Evolutionary conservation across 92 coral and sea anemone species (phyloP), one percentile per base, ranked within the genome.

Genomic region (Phenganax subtilis): DNA sequence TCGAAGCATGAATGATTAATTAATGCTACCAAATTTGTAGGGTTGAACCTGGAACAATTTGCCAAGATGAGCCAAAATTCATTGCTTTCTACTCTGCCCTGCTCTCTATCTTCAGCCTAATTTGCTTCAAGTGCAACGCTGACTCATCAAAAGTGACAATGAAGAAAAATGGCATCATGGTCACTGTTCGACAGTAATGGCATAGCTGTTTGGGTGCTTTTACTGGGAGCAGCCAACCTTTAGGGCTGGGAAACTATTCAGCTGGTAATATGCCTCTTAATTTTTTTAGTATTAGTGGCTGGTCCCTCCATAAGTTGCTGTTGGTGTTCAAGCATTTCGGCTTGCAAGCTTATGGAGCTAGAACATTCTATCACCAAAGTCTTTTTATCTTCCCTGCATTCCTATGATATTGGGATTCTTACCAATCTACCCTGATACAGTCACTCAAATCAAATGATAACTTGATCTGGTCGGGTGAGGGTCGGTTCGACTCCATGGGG

Each of bases 401-500:
- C 20, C 80, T 75, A 1, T n/a, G 56, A 55, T 57, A 58, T 67
- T 76, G 81, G 81, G 81, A 76, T 29, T n/a, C 20, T 29, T 58
- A 68, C 47, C 73, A 37, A 53, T 67, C 16, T 14, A n/a, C 73
- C 31, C 11, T 29, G 15, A 68, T 68, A 30, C 47, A 20, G 47
- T 29, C 73, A 51, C 56, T 77, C n/a, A 77, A 54, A 64, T 56
- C 1, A 11, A 77, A 25, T 6, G 59, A 77, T 15, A 64, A 59
- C 71, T 30, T 62, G 25, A 60, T 77, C 51, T 77, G 82, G 82
- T 62, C 82, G 44, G 82, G 82, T 27, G 82, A 77, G 60, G 82
- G 82, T 14, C 14, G 72, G 44, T 77, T 62, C 37, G 82, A 77
- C 52, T 25, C 70, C 66, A 77, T 77, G 71, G 82, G 82, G 6